These are phyloP conservation scores for Drosophila kikkawai DNA, from an alignment of 1,140 invertebrate species.

Conservation along the genomic window DNA sequence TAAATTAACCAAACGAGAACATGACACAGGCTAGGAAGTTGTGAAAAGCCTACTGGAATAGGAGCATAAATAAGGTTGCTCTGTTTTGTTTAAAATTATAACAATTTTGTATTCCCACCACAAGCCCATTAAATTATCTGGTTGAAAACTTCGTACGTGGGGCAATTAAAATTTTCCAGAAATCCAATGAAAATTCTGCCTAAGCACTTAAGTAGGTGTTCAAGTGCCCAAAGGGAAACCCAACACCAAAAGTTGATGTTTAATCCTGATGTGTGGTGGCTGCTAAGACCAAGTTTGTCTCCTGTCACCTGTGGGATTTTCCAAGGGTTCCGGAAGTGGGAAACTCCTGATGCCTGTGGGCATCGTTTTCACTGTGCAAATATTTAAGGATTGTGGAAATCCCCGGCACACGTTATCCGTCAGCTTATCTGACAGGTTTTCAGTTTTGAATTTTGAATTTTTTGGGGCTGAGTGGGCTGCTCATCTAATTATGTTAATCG, in stretches of 20 bases:
- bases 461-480: conserved; percentile 20
- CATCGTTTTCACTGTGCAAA: conserved; percentile 50
- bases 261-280: conserved; percentile 41
- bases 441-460: conserved; percentile 32
- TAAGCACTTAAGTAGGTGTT: conserved; percentile 49
- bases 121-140: background rate
- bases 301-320: conserved; percentile 49
- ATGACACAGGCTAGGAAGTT: background rate
- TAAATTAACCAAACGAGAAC: background rate
- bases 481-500: conserved; percentile 67
- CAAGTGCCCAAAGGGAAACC: conserved; percentile 31
- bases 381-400: conserved; percentile 62
- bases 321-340: conserved; percentile 9
- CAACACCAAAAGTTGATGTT: conserved; percentile 43
- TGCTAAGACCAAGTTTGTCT: conserved; percentile 48
- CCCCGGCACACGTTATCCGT: conserved; percentile 13
- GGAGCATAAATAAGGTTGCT: background rate
- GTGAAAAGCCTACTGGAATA: conserved; percentile 6
- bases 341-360: conserved; percentile 9
- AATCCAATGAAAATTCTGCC: conserved; percentile 23
- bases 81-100: conserved; percentile 43
- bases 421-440: conserved; percentile 42
- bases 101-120: background rate
- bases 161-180: conserved; percentile 30
- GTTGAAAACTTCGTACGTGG: background rate